Conservation (phyloP, 2,888 invertebrate genomes). For the Drosophila borealis region DNA sequence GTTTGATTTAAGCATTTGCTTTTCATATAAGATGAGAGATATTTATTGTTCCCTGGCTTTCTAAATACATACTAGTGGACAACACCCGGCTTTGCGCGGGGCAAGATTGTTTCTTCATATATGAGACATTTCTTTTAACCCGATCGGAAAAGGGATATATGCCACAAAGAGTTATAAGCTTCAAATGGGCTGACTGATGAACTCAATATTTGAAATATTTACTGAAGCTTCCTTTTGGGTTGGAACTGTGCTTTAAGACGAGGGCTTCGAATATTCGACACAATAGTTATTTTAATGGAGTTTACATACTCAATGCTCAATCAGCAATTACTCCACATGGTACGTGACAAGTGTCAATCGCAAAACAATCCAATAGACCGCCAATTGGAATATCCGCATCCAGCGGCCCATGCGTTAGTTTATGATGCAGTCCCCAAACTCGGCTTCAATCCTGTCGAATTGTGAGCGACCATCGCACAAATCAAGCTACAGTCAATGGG, state of each 20-base stretch:
- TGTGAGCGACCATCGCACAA: conserved; percentile 28
- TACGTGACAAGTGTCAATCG: conserved; percentile 39
- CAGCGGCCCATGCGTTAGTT: conserved; percentile 21
- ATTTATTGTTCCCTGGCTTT: too few species aligned
- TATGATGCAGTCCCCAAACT: conserved; percentile 39
- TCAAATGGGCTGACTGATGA: too few species aligned
- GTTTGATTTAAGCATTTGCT: background rate
- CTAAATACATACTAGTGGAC: background rate
- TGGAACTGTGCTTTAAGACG: too few species aligned
- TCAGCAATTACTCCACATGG: conserved; percentile 21
- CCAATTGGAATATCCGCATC: conserved; percentile 23
- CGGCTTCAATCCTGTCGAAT: conserved; percentile 45
- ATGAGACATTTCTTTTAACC: too few species aligned
- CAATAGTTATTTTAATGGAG: too few species aligned
- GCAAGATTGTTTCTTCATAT: too few species aligned
- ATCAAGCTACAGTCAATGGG: conserved; percentile 28
- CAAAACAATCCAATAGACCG: conserved; percentile 13
- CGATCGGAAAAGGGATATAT: too few species aligned
- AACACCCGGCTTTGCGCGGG: too few species aligned
- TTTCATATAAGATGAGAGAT: conserved; percentile 1
- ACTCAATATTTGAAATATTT: too few species aligned
- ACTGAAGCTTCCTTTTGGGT: too few species aligned
- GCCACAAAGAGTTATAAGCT: too few species aligned
- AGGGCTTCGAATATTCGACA: too few species aligned
- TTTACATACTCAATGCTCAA: conserved; percentile 21